A percentile compares a stretch with the other conserved stretches of the same genome.
Evolutionary conservation across 1,140 invertebrate species (phyloP).

Genomic region (Phymastichus coffea): DNA sequence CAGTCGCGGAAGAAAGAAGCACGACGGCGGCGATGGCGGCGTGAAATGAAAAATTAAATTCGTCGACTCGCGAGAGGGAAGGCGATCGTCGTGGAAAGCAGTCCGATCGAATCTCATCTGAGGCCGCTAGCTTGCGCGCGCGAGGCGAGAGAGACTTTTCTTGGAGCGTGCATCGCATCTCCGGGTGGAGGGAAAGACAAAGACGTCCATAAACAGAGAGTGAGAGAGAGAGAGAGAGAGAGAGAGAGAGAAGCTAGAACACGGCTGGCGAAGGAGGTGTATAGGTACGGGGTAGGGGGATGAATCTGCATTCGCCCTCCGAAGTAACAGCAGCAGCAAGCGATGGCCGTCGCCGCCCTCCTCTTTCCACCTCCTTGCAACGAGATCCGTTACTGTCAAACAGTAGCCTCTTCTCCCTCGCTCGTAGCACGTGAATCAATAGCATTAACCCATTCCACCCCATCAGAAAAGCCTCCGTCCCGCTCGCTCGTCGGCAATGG

Average conservation of each 20-base stretch:
- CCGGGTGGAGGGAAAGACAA: not conserved
- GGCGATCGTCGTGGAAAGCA: too few relatives aligned
- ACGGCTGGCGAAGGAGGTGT: too few relatives aligned
- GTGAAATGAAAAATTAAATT: too few relatives aligned
- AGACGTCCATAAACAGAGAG: not conserved
- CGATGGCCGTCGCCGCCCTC: conserved; percentile 8
- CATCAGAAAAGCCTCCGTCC: conserved; percentile 41
- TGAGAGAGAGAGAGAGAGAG: not conserved
- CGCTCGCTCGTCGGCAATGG: conserved; percentile 49
- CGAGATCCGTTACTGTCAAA: conserved; percentile 57
- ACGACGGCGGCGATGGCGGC: too few relatives aligned
- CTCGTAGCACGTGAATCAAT: conserved; percentile 57
- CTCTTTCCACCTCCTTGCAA: not conserved
- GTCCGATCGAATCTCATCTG: too few relatives aligned
- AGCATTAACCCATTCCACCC: conserved; percentile 58
- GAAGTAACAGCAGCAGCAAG: conserved; percentile 24
- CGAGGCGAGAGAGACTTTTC: not conserved
- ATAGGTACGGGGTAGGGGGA: too few relatives aligned
- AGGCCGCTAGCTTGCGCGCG: too few relatives aligned
- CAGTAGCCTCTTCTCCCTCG: conserved; percentile 43
- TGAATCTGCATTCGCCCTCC: conserved; percentile 24
- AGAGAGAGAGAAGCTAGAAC: conserved; percentile 2
- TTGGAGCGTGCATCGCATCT: not conserved
- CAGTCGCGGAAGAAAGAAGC: too few relatives aligned
- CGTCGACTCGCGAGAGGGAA: too few relatives aligned